These are phyloP conservation scores for Latrodectus hesperus DNA, from an alignment of 2,888 invertebrate genomes.

Conservation along the genomic window DNA sequence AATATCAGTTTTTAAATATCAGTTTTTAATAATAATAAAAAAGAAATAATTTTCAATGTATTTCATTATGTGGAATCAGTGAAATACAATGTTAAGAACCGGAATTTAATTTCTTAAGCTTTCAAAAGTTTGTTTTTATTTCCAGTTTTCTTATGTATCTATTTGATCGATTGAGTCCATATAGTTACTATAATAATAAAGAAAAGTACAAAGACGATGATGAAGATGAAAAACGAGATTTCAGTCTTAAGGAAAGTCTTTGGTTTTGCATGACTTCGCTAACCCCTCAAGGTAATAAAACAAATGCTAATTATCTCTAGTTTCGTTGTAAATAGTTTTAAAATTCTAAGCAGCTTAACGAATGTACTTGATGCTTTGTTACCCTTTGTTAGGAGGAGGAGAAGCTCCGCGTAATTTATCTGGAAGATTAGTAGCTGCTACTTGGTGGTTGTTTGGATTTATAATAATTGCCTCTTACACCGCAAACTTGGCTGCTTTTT, in stretches of 20 bases:
- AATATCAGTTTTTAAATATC: no score
- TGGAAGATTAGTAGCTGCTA: conserved; percentile 94
- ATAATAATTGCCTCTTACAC: conserved; percentile 99
- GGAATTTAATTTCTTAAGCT: neutral
- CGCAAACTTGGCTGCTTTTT: conserved; percentile 96
- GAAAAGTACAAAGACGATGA: conserved; percentile 87
- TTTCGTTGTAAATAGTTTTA: neutral
- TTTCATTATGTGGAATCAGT: no score
- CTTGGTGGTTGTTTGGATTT: conserved; percentile 99
- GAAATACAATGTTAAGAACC: no score
- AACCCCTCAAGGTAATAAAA: conserved; percentile 83
- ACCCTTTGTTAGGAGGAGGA: conserved; percentile 83
- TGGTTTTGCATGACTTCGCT: conserved; percentile 99
- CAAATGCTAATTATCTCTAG: neutral
- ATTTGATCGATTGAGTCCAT: conserved; percentile 97
- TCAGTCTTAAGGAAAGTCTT: conserved; percentile 94
- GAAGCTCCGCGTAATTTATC: conserved; percentile 97
- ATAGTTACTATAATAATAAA: conserved; percentile 95
- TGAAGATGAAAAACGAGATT: conserved; percentile 94
- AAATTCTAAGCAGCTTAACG: neutral
- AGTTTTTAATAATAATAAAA: no score
- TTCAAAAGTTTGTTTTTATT: neutral
- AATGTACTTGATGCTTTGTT: neutral
- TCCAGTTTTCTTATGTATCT: conserved; percentile 89
- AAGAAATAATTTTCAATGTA: no score